A percentile compares a stretch with the other conserved stretches of the same genome.
phyloP scores from a whole-genome alignment of 2,113 vertebrate species.

The Psammodynastes pulverulentus region DNA sequence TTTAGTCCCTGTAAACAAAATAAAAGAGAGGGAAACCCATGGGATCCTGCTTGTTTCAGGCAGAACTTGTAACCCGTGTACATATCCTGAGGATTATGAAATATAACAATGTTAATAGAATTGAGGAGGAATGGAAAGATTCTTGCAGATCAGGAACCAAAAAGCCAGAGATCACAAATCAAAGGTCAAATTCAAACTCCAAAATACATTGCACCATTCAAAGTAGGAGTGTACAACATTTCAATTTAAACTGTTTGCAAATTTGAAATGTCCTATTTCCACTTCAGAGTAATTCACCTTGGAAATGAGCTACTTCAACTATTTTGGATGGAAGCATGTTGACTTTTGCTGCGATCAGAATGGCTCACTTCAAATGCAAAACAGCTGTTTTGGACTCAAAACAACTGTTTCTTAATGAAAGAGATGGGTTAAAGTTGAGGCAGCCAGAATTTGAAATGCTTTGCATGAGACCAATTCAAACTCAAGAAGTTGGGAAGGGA shows the following conservation, averaged over 20 bases:
- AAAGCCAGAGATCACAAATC: not conserved
- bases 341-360: not conserved
- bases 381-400: not conserved
- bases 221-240: not conserved
- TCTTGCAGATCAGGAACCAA: not conserved
- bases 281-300: not conserved
- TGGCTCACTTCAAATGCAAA: not conserved
- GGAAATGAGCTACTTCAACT: not conserved
- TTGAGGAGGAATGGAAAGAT: not conserved
- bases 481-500: not conserved
- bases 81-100: not conserved
- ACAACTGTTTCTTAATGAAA: not conserved
- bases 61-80: not conserved
- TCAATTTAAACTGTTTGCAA: not conserved
- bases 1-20: not conserved
- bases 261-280: not conserved
- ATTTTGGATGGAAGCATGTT: not conserved
- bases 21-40: not conserved
- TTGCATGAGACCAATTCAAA: not conserved
- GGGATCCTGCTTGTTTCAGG: not conserved
- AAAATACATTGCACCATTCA: not conserved
- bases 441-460: not conserved
- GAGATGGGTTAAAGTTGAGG: not conserved
- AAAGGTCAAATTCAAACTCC: not conserved
- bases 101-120: not conserved